Base-by-base conservation (phyloP, 2,888 invertebrate species). In the Chaetoderma sp. region DNA sequence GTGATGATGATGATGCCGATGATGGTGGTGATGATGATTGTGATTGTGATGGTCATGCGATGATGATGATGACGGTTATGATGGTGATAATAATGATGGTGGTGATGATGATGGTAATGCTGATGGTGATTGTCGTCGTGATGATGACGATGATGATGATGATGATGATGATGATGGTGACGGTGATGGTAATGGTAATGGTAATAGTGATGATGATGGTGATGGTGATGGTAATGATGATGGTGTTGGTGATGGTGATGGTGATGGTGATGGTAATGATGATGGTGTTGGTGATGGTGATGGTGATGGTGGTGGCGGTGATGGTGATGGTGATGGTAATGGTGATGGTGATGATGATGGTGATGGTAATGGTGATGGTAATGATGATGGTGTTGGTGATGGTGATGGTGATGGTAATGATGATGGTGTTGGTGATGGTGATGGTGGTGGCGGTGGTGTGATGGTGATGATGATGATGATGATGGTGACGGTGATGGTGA, bases 401-500 rank as follows among this genome's bases (percentile, higher is more conserved):
- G n/a, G n/a, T n/a, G n/a, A n/a, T n/a, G 21, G 13, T 8, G 32
- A 33, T 13, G 21, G n/a, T n/a, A n/a, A n/a, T n/a, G n/a, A n/a
- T n/a, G n/a, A n/a, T n/a, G n/a, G n/a, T n/a, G n/a, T n/a, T n/a
- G n/a, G n/a, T n/a, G n/a, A n/a, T n/a, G n/a, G n/a, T n/a, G n/a
- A n/a, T n/a, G n/a, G n/a, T n/a, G n/a, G n/a, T n/a, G n/a, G n/a
- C n/a, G n/a, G n/a, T n/a, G n/a, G n/a, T n/a, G n/a, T n/a, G n/a
- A n/a, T n/a, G n/a, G n/a, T n/a, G n/a, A n/a, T n/a, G n/a, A n/a
- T 54, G 32, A 30, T 54, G 32, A 30, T 54, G 16, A 18, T 54
- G 32, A 30, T 30, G 32, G 13, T 30, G 32, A 30, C 30, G 16
- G 32, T 30, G 32, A 30, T 54, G 32, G 23, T 23, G 21, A 23